A percentile compares a stretch with the other conserved stretches of the same genome.
These are phyloP conservation scores for Chionodraco myersi DNA, from an alignment of 2,113 vertebrate species.

Conservation along the genomic window DNA sequence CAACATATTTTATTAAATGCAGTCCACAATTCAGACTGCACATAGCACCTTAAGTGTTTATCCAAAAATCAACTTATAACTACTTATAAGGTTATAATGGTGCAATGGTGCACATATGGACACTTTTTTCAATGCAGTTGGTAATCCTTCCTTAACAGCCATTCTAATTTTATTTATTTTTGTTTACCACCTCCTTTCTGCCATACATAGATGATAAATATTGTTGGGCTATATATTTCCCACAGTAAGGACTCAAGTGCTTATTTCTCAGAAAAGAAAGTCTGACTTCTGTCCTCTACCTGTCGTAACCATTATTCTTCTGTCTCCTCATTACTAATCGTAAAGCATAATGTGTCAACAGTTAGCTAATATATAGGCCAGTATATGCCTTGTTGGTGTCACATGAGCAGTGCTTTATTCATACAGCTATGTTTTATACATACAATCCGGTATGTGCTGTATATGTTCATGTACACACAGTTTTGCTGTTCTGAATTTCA, in stretches of 20 bases:
- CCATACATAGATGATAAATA: not conserved
- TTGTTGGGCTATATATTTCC: not conserved
- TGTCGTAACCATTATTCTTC: not conserved
- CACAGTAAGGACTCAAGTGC: not conserved
- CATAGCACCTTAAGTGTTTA: no score
- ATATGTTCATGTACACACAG: not conserved
- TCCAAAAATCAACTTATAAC: no score
- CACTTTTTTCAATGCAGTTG: not conserved
- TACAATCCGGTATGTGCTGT: not conserved
- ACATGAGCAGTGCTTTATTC: not conserved
- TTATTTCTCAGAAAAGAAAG: slow-evolving; percentile 1
- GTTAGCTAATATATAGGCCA: not conserved
- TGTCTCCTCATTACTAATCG: slow-evolving; percentile 31
- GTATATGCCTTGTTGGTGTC: not conserved
- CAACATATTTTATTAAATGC: not conserved
- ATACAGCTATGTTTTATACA: slow-evolving; percentile 15
- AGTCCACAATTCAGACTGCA: not conserved
- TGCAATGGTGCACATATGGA: not conserved
- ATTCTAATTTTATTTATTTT: not conserved
- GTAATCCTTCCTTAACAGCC: not conserved
- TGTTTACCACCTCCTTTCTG: not conserved
- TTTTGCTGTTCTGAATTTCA: slow-evolving; percentile 59
- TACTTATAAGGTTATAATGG: no score
- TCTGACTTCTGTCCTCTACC: slow-evolving; percentile 2
- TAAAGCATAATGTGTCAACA: slow-evolving; percentile 38